A percentile compares a stretch with the other conserved stretches of the same genome.
phyloP scores from a whole-genome alignment of 2,113 vertebrate species.

The Columba livia region DNA sequence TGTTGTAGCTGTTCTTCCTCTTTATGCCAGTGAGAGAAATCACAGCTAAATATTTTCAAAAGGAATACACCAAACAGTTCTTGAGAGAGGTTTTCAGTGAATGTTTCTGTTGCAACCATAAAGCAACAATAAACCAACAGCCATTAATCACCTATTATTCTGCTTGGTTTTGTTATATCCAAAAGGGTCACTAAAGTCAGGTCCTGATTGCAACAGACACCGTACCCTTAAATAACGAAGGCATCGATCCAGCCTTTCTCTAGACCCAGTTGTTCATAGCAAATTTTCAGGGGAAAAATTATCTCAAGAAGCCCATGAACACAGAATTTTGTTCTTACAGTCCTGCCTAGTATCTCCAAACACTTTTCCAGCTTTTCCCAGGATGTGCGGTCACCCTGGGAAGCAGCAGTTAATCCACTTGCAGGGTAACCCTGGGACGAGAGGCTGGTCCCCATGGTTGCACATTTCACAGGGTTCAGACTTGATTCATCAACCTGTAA shows the following conservation, averaged over 20 bases:
- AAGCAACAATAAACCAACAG: not conserved
- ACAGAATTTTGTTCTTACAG: not conserved
- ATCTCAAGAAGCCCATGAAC: not conserved
- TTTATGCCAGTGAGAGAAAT: not conserved
- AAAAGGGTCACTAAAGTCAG: not conserved
- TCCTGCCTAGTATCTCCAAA: not conserved
- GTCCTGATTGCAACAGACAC: not conserved
- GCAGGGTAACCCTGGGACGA: not conserved
- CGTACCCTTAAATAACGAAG: not conserved
- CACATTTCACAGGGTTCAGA: not conserved
- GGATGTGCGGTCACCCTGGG: not conserved
- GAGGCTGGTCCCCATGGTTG: rapidly evolving
- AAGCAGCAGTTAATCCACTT: not conserved
- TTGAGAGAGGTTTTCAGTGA: not conserved
- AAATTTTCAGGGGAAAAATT: not conserved
- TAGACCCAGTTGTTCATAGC: not conserved
- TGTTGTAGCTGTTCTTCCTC: not conserved
- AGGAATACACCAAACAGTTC: not conserved
- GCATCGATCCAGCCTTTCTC: not conserved
- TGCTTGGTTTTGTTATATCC: not conserved
- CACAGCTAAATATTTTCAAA: not conserved
- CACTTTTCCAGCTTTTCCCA: not conserved
- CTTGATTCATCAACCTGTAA: not conserved
- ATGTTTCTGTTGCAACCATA: not conserved
- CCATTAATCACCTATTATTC: not conserved